phyloP scores from a whole-genome alignment of 2,888 invertebrate genomes.

The Saturnia pavonia region DNA sequence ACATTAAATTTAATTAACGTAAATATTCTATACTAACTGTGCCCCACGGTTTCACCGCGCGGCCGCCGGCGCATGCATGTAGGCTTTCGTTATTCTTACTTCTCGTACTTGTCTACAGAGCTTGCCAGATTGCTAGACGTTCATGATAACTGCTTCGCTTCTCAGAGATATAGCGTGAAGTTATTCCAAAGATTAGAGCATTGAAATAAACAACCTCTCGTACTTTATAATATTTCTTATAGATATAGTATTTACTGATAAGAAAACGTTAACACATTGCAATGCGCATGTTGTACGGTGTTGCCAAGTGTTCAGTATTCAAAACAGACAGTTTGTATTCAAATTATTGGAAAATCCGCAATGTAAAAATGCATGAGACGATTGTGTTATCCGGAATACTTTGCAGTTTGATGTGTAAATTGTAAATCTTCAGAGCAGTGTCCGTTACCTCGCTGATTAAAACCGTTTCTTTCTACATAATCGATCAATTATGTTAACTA shows the following conservation, averaged over 20 bases:
- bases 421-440: neutral
- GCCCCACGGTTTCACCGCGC: no score
- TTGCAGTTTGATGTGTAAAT: neutral
- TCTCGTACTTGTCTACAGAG: no score
- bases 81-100: no score
- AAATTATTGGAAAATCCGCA: neutral
- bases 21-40: no score
- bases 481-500: neutral
- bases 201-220: neutral
- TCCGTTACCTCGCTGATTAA: no score
- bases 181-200: no score
- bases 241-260: neutral
- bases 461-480: no score
- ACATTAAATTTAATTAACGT: no score
- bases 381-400: neutral
- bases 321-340: neutral
- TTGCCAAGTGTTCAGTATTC: neutral
- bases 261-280: neutral
- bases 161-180: no score
- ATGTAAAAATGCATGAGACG: neutral
- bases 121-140: no score
- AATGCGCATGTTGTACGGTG: neutral
- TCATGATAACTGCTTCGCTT: no score
- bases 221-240: neutral
- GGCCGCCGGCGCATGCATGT: no score